Evolutionary conservation across 2,888 invertebrate species (phyloP), one percentile per base, ranked within the genome.

Genomic region (Chrysolina oricalcia): DNA sequence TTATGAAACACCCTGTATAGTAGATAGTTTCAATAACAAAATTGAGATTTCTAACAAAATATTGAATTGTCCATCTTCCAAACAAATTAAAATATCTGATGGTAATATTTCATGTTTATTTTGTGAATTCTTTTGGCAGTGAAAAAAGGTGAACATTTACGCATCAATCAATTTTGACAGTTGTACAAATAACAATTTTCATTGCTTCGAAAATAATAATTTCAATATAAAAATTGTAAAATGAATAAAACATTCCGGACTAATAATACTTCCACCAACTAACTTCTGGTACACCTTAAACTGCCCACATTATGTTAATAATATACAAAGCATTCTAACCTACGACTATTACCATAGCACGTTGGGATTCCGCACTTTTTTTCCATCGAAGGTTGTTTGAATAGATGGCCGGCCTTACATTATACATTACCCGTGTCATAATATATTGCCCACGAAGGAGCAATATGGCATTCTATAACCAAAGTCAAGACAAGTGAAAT

Each of bases 321-420:
- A n/a, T 9, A 15, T 35, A 11, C 27, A 23, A 11, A 35, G 35
- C 59, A n/a, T 59, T 59, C 27, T 59, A 59, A 27, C 59, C 59
- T 59, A 59, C 59, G 27, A 56, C 3, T 56, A 56, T 56, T 56
- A 56, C 56, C 56, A 56, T 56, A 21, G 13, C 23, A 6, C 23
- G 59, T 13, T 59, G 59, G 27, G 59, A 23, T 27, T 59, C 59
- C 59, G 59, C 59, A 59, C 35, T 35, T 50, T 68, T 66, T 53
- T 68, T 21, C 53, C 9, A 67, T 19, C 40, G 68, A 68, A 68
- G 56, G 68, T 68, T 53, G 53, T 68, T 48, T 23, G 66, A 66
- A 66, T 41, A 41, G 68, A 68, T 68, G 35, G 40, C 19, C 41
- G 50, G 40, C 53, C 53, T 56, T 56, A 19, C 53, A 53, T 56